Evolutionary conservation across 1,140 invertebrate genomes (phyloP).

Genomic region (Temnothorax nylanderi): DNA sequence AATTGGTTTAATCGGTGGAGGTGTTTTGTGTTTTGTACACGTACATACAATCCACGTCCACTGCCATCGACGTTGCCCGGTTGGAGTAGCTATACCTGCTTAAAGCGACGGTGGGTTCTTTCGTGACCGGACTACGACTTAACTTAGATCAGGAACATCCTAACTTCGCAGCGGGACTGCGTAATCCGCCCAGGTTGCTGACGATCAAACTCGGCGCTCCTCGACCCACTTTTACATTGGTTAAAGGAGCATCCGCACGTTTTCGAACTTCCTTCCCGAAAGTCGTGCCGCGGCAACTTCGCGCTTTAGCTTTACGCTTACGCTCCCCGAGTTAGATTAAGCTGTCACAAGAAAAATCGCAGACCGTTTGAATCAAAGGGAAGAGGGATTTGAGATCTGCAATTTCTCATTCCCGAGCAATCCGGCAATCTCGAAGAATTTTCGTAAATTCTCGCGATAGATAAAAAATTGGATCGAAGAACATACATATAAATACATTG

Average conservation of each 20-base stretch:
- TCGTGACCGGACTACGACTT: slow-evolving; percentile 53
- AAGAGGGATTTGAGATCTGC: slow-evolving; percentile 4
- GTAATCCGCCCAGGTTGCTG: slow-evolving; percentile 50
- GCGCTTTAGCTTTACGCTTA: slow-evolving; percentile 47
- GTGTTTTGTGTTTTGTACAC: slow-evolving; percentile 65
- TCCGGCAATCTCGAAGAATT: slow-evolving; percentile 12
- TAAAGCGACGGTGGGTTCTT: slow-evolving; percentile 41
- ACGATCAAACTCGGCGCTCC: slow-evolving; percentile 42
- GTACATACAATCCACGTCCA: slow-evolving; percentile 26
- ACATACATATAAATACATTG: neutral
- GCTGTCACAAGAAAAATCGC: slow-evolving; percentile 40
- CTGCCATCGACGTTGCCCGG: neutral
- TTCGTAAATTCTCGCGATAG: neutral
- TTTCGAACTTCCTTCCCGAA: slow-evolving; percentile 52
- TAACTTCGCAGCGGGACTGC: slow-evolving; percentile 45
- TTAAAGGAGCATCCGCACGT: slow-evolving; percentile 42
- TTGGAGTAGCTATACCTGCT: slow-evolving; percentile 37
- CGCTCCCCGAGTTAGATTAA: slow-evolving; percentile 31
- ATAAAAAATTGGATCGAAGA: slow-evolving; percentile 24
- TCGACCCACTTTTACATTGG: slow-evolving; percentile 53
- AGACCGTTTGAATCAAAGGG: slow-evolving; percentile 24
- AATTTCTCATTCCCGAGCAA: neutral
- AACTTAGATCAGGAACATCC: slow-evolving; percentile 44
- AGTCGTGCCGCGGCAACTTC: slow-evolving; percentile 29
- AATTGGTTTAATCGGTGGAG: slow-evolving; percentile 74